These are phyloP conservation scores for Synanthedon vespiformis DNA, from an alignment of 2,888 invertebrate genomes.

Conservation along the genomic window DNA sequence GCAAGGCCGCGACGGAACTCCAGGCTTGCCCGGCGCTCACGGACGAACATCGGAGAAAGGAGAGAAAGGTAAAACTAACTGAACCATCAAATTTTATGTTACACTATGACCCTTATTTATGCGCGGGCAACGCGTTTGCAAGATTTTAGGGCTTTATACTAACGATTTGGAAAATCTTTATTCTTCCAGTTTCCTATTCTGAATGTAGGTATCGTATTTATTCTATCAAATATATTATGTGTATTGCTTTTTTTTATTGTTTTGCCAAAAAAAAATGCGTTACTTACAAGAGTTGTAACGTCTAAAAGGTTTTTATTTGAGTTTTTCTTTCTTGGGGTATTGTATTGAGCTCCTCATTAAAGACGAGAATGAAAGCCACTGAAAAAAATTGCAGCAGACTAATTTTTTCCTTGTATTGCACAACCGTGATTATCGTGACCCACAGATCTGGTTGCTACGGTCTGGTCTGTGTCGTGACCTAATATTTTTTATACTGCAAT, in stretches of 20 bases:
- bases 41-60: slow-evolving; percentile 79
- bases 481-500: no score
- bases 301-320: no score
- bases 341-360: no score
- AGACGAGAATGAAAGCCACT: no score
- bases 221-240: neutral
- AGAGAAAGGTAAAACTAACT: slow-evolving; percentile 74
- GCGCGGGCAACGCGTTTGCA: slow-evolving; percentile 47
- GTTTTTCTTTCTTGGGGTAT: no score
- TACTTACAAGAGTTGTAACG: no score
- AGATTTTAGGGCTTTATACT: slow-evolving; percentile 57
- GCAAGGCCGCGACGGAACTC: slow-evolving; percentile 77
- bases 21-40: slow-evolving; percentile 69
- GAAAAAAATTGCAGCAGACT: no score
- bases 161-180: slow-evolving; percentile 65
- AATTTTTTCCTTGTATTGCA: no score
- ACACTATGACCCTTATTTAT: slow-evolving; percentile 63
- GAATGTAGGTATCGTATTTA: neutral
- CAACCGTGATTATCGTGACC: no score
- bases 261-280: neutral
- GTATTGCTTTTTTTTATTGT: neutral
- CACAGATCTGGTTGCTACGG: no score
- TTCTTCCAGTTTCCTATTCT: slow-evolving; percentile 31
- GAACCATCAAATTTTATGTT: slow-evolving; percentile 68
- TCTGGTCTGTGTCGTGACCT: no score